Evolutionary conservation across 2,888 invertebrate species (phyloP).

Genomic region (Carabus problematicus): DNA sequence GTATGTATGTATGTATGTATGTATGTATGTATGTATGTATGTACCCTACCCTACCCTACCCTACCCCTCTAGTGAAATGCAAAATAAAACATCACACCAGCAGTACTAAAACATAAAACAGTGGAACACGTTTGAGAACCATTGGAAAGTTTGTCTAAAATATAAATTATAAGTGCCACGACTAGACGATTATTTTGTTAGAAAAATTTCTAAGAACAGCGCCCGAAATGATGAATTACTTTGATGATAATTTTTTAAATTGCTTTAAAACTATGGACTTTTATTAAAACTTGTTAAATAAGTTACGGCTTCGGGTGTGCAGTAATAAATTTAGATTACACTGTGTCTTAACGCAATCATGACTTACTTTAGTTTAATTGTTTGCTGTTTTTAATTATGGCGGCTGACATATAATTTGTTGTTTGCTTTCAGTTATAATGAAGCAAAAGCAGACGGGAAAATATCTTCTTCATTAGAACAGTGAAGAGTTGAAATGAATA

Average conservation of each 20-base stretch:
- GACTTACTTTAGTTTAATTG: slow-evolving; percentile 26
- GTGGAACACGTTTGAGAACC: no score
- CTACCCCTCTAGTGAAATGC: no score
- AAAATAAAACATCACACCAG: no score
- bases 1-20: no score
- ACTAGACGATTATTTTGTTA: no score
- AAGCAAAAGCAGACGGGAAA: no score
- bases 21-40: no score
- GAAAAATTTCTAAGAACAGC: no score
- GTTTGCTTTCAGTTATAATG: background rate
- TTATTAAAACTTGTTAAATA: slow-evolving; percentile 36
- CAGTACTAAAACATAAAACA: no score
- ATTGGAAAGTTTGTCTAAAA: no score
- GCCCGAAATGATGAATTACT: slow-evolving; percentile 20
- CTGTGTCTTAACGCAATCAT: slow-evolving; percentile 30
- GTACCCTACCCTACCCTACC: no score
- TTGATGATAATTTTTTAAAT: slow-evolving; percentile 32
- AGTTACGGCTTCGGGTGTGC: slow-evolving; percentile 17
- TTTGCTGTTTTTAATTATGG: slow-evolving; percentile 24
- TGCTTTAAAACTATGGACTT: slow-evolving; percentile 35
- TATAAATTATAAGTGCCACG: no score
- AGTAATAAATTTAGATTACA: slow-evolving; percentile 36
- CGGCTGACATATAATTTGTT: background rate
- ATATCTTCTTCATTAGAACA: background rate
- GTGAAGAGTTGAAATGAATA: background rate